phyloP scores from a whole-genome alignment of 2,797 vertebrate genomes.

The Ara ararauna region DNA sequence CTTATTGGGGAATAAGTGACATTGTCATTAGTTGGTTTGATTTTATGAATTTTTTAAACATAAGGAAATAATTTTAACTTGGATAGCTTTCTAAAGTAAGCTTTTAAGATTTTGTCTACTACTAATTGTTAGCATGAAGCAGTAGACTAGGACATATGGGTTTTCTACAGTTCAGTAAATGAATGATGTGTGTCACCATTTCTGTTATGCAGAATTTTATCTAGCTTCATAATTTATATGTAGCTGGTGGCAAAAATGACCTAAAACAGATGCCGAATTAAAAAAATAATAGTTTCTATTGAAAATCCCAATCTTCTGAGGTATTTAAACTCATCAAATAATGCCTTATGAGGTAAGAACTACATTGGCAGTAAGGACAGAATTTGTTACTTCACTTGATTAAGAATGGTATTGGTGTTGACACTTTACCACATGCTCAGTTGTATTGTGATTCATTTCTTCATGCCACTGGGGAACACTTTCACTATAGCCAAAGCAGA shows the following conservation, averaged over 20 bases:
- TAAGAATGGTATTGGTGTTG: slow-evolving; percentile 23
- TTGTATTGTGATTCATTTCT: background rate
- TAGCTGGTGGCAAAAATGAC: background rate
- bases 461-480: background rate
- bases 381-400: slow-evolving; percentile 35
- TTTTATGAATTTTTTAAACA: background rate
- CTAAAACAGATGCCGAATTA: slow-evolving; percentile 11
- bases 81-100: background rate
- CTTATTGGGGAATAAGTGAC: background rate
- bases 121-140: background rate
- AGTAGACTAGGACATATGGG: background rate
- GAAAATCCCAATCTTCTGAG: background rate
- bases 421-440: slow-evolving; percentile 34
- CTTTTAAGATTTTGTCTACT: background rate
- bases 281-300: background rate
- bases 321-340: background rate
- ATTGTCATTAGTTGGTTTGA: background rate
- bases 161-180: background rate
- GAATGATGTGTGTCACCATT: background rate
- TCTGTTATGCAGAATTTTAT: background rate
- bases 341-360: background rate
- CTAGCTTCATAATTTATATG: background rate
- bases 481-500: background rate
- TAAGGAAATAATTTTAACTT: background rate
- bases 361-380: background rate